phyloP scores from a whole-genome alignment of 1,140 invertebrate genomes.

The Micrasema minimum region DNA sequence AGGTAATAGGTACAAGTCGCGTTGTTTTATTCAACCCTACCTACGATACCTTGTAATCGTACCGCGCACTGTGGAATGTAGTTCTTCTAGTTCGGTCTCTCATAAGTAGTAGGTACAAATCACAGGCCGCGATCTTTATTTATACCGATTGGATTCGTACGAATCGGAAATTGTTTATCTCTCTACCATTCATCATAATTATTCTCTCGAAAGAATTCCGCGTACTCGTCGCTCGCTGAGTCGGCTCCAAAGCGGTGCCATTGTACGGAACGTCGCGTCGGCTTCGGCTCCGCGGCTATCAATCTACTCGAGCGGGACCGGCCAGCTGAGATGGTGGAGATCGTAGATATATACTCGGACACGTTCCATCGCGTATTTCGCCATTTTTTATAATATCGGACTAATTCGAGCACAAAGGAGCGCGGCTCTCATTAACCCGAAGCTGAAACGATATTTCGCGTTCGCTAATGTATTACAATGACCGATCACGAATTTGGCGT shows the following conservation, averaged over 20 bases:
- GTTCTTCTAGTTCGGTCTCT: conserved; percentile 11
- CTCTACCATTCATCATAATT: background rate
- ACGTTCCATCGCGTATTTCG: background rate
- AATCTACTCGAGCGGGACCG: background rate
- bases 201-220: conserved; percentile 17
- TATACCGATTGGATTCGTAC: conserved; percentile 17
- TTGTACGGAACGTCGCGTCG: background rate
- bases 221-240: background rate
- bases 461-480: conserved; percentile 7
- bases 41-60: background rate
- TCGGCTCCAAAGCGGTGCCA: background rate
- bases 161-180: background rate
- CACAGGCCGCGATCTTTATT: conserved; percentile 13
- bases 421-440: background rate
- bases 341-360: background rate
- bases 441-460: background rate
- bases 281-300: background rate
- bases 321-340: background rate
- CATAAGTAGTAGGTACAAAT: no score
- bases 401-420: background rate
- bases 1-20: background rate
- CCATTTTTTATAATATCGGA: background rate
- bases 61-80: conserved; percentile 13
- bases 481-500: conserved; percentile 23
- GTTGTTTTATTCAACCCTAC: background rate